phyloP scores from a whole-genome alignment of 2,113 vertebrate species.

The Falcunculus frontatus region DNA sequence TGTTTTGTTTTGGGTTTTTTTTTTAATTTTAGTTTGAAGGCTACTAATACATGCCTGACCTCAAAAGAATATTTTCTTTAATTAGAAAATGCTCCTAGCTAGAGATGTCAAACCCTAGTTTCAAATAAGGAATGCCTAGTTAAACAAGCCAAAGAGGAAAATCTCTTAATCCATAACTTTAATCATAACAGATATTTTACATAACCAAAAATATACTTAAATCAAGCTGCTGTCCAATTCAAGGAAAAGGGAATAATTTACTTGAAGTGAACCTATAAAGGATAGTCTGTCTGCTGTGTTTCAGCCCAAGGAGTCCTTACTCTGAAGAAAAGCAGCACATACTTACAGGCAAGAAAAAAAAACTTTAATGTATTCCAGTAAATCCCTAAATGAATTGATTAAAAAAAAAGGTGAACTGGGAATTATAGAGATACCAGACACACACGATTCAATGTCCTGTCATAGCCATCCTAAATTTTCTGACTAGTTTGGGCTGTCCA shows the following conservation, averaged over 20 bases:
- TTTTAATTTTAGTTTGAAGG: neutral
- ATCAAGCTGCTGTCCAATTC: neutral
- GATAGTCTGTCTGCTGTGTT: neutral
- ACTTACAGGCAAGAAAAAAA: neutral
- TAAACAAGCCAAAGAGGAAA: neutral
- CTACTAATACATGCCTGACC: neutral
- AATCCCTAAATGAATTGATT: neutral
- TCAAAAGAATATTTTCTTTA: conserved; percentile 8
- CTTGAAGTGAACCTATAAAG: neutral
- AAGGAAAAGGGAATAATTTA: neutral
- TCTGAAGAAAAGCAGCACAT: neutral
- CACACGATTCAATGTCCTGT: neutral
- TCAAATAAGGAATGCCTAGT: neutral
- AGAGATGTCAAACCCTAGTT: neutral
- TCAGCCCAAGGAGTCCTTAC: neutral
- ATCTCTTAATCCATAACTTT: conserved; percentile 19
- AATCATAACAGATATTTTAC: neutral
- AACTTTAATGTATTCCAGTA: neutral
- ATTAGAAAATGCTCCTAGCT: conserved; percentile 15
- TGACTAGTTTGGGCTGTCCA: neutral
- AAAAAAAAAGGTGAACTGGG: neutral
- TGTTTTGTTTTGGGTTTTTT: neutral
- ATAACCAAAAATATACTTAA: neutral
- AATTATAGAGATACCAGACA: neutral
- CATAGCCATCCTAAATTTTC: neutral